Evolutionary conservation across 2,113 vertebrate species (phyloP), one percentile per base, ranked within the genome.

Genomic region (Haliaeetus leucogaster): DNA sequence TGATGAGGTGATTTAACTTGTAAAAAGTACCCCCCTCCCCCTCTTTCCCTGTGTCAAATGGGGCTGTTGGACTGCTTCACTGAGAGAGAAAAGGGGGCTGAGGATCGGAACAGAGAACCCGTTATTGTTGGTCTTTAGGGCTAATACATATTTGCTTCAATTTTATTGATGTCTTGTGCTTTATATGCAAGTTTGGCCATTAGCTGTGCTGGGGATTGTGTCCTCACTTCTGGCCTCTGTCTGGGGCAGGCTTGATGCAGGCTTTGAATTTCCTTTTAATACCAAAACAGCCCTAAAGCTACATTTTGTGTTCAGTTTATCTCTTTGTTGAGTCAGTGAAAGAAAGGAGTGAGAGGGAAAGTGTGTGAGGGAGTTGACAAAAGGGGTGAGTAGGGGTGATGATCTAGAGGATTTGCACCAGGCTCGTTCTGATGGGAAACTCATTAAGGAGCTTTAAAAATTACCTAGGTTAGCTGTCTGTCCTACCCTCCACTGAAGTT

Each of bases 261-360:
- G 40, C 22, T 45, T 90, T 81, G 23, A 52, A 74, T 91, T 90
- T 86, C 5, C 22, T 81, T 95, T 80, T 82, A 74, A 22, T 83
- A 45, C 38, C 22, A 5, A n/a, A 85, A 27, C 18, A 16, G 8
- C 47, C 91, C 36, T 83, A n/a, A 86, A 91, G 32, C 61, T 71
- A 7, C 0, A 0, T 48, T 73, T 66, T 83, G 3, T 77, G 17
- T 89, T 93, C 15, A 32, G 2, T 82, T 73, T 80, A 17, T 88
- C 40, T 52, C 20, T 62, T 40, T 65, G 13, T 53, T 87, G 45
- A 76, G 18, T 42, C 4, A 6, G 20, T 43, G 50, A 59, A 73
- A 48, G 56, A 71, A 91, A 56, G 18, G 17, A 48, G 8, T 0
- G 1, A 76, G 26, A 45, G 42, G n/a, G 16, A 45, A 82, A 23